Base-by-base conservation (phyloP, 2,888 invertebrate genomes). In the Mesoligia furuncula region DNA sequence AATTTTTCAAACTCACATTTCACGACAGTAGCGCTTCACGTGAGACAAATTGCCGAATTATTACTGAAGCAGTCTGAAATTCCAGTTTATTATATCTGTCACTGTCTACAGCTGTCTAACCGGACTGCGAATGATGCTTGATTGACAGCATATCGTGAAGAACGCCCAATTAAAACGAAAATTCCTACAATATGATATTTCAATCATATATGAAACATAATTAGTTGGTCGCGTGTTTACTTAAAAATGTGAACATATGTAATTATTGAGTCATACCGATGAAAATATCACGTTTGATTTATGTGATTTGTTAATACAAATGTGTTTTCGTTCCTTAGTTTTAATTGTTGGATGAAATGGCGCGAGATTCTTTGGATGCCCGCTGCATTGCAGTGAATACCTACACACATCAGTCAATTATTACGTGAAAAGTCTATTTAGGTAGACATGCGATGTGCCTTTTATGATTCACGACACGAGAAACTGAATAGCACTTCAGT, bases 261-360 rank as follows among this genome's bases (percentile, higher is more conserved):
- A 88, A 86, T 88, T 86, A 86, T 78, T 77, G 72, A 87, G 86
- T 82, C 86, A 45, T 67, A 76, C 31, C 76, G 88, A 70, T 77
- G 88, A 82, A 85, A 85, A 85, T 85, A 85, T 88, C 76, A 87
- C n/a, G 73, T 72, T 42, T 87, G 88, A 85, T 85, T 85, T 85
- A 85, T 87, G 65, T 54, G 65, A n/a, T 71, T 74, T 64, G 61
- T 68, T 76, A 31, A 74, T 71, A 73, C 24, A 67, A 70, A 70
- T 81, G 70, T 66, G n/a, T 76, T 54, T 88, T 69, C n/a, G 71
- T 75, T 87, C 67, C 87, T 74, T 72, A n/a, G 54, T 61, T 86
- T 72, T 74, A 74, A 83, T 83, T 68, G 54, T 73, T 13, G 31
- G 39, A 15, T 66, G n/a, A 65, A 79, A 84, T 74, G 59, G 57